phyloP scores from a whole-genome alignment of 1,140 invertebrate species.

The Chionoecetes opilio region DNA sequence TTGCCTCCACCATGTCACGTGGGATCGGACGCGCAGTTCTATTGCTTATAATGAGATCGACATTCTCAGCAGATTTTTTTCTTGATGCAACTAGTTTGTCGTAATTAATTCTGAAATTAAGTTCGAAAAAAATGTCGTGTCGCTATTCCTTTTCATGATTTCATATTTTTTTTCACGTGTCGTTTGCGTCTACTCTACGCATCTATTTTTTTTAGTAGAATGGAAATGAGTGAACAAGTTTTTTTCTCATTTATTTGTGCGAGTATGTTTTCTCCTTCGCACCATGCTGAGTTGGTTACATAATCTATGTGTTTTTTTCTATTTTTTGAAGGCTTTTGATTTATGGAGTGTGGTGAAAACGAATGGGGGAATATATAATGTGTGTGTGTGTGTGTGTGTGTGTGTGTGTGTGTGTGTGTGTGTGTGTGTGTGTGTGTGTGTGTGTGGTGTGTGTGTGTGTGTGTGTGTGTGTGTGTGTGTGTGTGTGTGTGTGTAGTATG shows the following conservation, averaged over 20 bases:
- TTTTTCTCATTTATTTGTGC: background rate
- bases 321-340: too few relatives aligned
- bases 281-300: background rate
- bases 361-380: too few relatives aligned
- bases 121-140: background rate
- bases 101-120: background rate
- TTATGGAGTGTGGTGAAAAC: too few relatives aligned
- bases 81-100: background rate
- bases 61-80: background rate
- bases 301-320: too few relatives aligned
- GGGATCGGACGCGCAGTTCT: background rate
- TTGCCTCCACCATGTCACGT: background rate
- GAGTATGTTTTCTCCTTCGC: background rate
- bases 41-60: background rate
- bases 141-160: background rate
- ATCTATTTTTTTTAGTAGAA: background rate
- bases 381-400: too few relatives aligned
- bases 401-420: too few relatives aligned
- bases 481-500: too few relatives aligned
- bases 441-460: too few relatives aligned
- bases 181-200: background rate
- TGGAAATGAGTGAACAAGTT: too few relatives aligned
- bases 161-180: background rate
- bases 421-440: too few relatives aligned
- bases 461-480: too few relatives aligned